Percentiles rank a stretch among this genome's conserved stretches.
These are phyloP conservation scores for Cheumatopsyche charites DNA, from an alignment of 1,140 invertebrate species.

Conservation along the genomic window DNA sequence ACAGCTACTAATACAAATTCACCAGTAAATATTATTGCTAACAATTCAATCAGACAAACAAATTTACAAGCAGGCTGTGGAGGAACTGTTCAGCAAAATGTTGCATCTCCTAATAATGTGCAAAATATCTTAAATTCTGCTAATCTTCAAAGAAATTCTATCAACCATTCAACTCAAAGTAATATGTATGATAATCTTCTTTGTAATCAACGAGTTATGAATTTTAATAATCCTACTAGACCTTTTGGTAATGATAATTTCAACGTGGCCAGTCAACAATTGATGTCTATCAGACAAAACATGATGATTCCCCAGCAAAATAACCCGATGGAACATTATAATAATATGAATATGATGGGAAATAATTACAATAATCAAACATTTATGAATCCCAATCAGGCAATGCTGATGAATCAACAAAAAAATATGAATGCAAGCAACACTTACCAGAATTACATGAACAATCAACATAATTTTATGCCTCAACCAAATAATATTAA, in stretches of 20 bases:
- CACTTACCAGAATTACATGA: slow-evolving; percentile 49
- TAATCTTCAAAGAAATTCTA: neutral
- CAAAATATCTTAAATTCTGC: slow-evolving; percentile 2
- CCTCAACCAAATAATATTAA: slow-evolving; percentile 31
- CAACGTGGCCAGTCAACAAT: neutral
- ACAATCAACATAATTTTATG: slow-evolving; percentile 33
- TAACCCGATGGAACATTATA: slow-evolving; percentile 8
- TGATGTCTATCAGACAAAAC: slow-evolving; percentile 33
- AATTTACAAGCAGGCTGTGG: slow-evolving; percentile 11
- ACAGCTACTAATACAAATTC: slow-evolving; percentile 9
- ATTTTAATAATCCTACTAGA: slow-evolving; percentile 20
- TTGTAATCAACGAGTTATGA: slow-evolving; percentile 3
- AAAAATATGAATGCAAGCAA: slow-evolving; percentile 53
- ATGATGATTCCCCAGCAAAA: slow-evolving; percentile 41
- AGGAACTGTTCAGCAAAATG: slow-evolving; percentile 32
- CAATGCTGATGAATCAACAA: slow-evolving; percentile 52
- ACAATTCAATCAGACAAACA: slow-evolving; percentile 12
- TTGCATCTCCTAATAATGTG: neutral
- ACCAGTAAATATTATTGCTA: slow-evolving; percentile 15
- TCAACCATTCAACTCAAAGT: neutral
- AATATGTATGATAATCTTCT: slow-evolving; percentile 3
- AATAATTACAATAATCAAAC: slow-evolving; percentile 33
- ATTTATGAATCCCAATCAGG: slow-evolving; percentile 48
- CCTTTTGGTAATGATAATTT: neutral
- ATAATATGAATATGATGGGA: slow-evolving; percentile 33